Conservation (phyloP, 2,113 vertebrate genomes). For the Cyrtonyx montezumae region DNA sequence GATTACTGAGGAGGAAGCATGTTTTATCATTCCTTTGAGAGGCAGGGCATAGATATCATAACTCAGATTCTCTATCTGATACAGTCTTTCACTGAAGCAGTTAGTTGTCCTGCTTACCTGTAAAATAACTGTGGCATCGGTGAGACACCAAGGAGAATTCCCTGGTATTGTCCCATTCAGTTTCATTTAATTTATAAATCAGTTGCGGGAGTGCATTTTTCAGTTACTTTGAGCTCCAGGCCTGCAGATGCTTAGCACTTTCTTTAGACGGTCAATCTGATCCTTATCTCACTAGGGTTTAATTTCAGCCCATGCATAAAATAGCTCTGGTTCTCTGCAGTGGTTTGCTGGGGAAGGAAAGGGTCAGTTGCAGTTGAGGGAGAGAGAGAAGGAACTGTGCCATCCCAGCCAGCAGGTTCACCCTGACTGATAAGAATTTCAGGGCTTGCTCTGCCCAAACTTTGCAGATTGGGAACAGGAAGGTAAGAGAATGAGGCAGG, state of each 20-base stretch:
- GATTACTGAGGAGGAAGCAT: fast-evolving
- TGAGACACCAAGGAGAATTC: neutral
- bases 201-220: neutral
- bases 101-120: neutral
- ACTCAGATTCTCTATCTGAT: too few species aligned
- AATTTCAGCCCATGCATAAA: neutral
- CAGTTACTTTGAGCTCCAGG: neutral
- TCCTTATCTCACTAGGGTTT: neutral
- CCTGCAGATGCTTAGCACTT: neutral
- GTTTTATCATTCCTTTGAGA: neutral
- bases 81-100: neutral
- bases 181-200: neutral
- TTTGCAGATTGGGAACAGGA: neutral
- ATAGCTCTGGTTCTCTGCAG: neutral
- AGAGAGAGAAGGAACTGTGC: neutral
- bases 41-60: fast-evolving
- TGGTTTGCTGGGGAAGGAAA: neutral
- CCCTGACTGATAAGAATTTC: neutral
- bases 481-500: neutral
- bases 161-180: neutral
- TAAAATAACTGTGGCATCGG: neutral
- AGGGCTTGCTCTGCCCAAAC: neutral
- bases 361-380: neutral
- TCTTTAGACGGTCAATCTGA: neutral
- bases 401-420: neutral